These are phyloP conservation scores for Autographa pulchrina DNA, from an alignment of 2,888 invertebrate genomes.

Conservation along the genomic window DNA sequence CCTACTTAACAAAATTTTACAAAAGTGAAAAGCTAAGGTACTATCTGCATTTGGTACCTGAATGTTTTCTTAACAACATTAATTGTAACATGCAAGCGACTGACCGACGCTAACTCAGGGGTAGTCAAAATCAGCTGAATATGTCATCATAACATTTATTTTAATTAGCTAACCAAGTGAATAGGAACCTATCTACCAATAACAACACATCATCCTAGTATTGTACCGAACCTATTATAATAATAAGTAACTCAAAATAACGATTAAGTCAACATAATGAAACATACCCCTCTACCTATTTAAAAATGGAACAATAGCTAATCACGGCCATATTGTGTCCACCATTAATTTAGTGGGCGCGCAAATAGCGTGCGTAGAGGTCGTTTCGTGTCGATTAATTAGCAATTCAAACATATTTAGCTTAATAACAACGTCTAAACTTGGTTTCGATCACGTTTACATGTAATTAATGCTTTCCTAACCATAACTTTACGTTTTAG, in stretches of 20 bases:
- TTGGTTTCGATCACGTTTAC: constrained; percentile 76
- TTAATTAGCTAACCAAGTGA: background rate
- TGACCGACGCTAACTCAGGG: too few species aligned
- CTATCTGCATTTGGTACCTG: too few species aligned
- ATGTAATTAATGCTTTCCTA: constrained; percentile 74
- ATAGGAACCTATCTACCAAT: background rate
- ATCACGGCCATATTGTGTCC: constrained; percentile 57
- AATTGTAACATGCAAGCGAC: too few species aligned
- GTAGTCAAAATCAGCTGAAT: too few species aligned
- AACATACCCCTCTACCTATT: constrained; percentile 40
- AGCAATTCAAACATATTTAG: constrained; percentile 86
- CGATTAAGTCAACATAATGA: constrained; percentile 42
- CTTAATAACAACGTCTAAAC: constrained; percentile 82
- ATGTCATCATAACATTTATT: background rate
- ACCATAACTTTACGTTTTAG: constrained; percentile 57
- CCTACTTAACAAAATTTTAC: too few species aligned
- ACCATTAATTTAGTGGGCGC: constrained; percentile 55
- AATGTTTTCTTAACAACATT: too few species aligned
- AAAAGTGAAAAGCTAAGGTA: too few species aligned
- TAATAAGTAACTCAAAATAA: constrained; percentile 44
- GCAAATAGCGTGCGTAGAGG: constrained; percentile 75
- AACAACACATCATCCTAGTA: background rate
- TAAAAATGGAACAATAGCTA: constrained; percentile 57
- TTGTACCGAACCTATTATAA: constrained; percentile 38
- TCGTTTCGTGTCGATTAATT: constrained; percentile 78